Conservation (phyloP, 2,797 vertebrate species). For the Poecilia wingei region DNA sequence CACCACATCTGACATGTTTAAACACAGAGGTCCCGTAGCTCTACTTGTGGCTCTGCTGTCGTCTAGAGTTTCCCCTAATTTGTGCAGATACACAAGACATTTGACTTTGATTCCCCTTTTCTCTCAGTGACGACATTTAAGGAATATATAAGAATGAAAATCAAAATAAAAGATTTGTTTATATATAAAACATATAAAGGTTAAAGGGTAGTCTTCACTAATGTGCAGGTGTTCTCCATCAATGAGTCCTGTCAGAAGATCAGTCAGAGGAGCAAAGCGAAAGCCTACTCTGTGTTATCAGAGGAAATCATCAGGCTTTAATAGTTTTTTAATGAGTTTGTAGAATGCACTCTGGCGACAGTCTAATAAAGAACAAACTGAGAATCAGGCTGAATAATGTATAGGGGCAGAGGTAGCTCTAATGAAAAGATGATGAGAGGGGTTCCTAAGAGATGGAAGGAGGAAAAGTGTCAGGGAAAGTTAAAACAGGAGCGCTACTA, state of each 20-base stretch:
- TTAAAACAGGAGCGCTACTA: constrained; percentile 76
- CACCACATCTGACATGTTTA: not conserved
- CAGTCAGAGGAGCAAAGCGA: constrained; percentile 34
- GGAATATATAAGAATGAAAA: not conserved
- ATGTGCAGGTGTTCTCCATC: constrained; percentile 40
- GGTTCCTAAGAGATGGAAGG: constrained; percentile 68
- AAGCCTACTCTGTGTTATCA: constrained; percentile 53
- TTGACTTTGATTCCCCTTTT: not conserved
- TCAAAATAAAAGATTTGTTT: not conserved
- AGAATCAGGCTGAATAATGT: constrained; percentile 80
- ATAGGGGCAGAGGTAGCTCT: constrained; percentile 76
- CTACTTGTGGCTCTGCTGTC: not conserved
- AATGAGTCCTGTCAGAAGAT: constrained; percentile 44
- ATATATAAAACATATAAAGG: not conserved
- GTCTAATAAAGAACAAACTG: constrained; percentile 78
- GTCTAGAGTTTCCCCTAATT: not conserved
- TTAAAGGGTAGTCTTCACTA: constrained; percentile 20
- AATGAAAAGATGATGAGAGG: constrained; percentile 83
- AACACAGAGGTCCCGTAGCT: not conserved
- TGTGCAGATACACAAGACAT: not conserved
- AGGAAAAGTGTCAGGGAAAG: constrained; percentile 60
- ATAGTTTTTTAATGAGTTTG: constrained; percentile 85
- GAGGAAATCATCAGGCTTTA: constrained; percentile 74
- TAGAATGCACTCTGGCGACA: constrained; percentile 77
- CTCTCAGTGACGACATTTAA: not conserved